Base-by-base conservation (phyloP, 2,113 vertebrate genomes). In the Phycodurus eques region DNA sequence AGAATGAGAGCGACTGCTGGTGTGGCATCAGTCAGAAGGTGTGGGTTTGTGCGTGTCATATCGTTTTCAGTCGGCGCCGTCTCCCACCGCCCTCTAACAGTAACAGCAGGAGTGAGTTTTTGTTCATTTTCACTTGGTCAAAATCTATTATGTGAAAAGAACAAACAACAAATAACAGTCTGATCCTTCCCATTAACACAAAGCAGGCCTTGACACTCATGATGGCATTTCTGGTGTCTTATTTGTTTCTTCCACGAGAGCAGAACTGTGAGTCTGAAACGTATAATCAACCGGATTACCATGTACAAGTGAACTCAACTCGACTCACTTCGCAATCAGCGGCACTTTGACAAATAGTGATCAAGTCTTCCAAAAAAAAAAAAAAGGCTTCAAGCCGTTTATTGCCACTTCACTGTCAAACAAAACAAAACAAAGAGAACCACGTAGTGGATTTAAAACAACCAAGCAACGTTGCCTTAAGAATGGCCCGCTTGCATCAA, bases 51-150 rank as follows among this genome's bases (percentile, higher is more conserved):
- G 71, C 46, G 49, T 54, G 77, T 63, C 46, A 67, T 35, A 20
- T 71, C 74, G 81, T 72, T 74, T 47, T 72, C 60, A 88, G 84
- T 87, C 86, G 88, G 88, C 87, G 82, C 80, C 84, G 72, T 77
- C 83, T 63, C 22, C 64, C 80, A 80, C 65, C 80, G 80, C 59
- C 63, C 77, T 85, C 78, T 75, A 87, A 86, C 86, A 85, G 80
- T 77, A 89, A 81, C 87, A 91, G 85, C 87, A 90, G 88, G 83
- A 88, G 80, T 85, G 86, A 67, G 84, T 78, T 80, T 87, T 83
- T 92, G 87, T 85, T 90, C 85, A 90, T 93, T 92, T 92, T 89
- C 92, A 92, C 88, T 85, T 91, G 91, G 91, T 92, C 90, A 92
- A 90, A 88, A 83, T 80, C 79, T 76, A 85, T 91, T 88, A 89